phyloP scores from a whole-genome alignment of 2,888 invertebrate species.

The Plagiodera versicolora region DNA sequence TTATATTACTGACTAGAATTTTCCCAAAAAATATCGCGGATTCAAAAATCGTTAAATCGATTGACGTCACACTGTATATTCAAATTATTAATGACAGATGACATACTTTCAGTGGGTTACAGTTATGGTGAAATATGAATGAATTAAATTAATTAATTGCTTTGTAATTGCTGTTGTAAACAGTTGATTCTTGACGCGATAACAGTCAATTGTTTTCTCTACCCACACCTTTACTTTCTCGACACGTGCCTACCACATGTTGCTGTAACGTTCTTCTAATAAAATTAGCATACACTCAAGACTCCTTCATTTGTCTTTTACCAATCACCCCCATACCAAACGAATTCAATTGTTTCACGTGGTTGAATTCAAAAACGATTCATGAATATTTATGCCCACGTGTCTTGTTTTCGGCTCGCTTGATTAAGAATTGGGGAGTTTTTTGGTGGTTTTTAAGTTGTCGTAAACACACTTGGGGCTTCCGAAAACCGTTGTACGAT shows the following conservation, averaged over 20 bases:
- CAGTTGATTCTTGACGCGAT: too few relatives aligned
- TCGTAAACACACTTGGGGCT: too few relatives aligned
- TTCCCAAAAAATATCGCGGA: too few relatives aligned
- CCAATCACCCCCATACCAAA: conserved; percentile 1
- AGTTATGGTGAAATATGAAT: not conserved
- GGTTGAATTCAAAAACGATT: not conserved
- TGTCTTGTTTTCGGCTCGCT: not conserved
- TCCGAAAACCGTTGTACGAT: too few relatives aligned
- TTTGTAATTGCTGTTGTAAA: too few relatives aligned
- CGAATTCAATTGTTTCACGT: not conserved
- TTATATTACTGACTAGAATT: too few relatives aligned
- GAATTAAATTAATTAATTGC: too few relatives aligned
- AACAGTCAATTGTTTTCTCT: not conserved
- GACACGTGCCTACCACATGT: conserved; percentile 20
- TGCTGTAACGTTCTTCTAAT: conserved; percentile 9
- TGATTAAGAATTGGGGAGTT: too few relatives aligned
- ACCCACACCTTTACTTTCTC: not conserved
- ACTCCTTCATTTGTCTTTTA: conserved; percentile 3
- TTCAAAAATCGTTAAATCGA: too few relatives aligned
- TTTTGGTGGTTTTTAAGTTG: too few relatives aligned
- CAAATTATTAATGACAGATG: too few relatives aligned
- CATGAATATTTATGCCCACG: not conserved
- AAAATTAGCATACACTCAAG: conserved; percentile 14
- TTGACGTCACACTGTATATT: too few relatives aligned
- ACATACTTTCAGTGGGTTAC: not conserved